Percentiles rank a stretch among this genome's conserved stretches.
Conservation (phyloP, 2,888 invertebrate species). For the Hyposoter dolosus region DNA sequence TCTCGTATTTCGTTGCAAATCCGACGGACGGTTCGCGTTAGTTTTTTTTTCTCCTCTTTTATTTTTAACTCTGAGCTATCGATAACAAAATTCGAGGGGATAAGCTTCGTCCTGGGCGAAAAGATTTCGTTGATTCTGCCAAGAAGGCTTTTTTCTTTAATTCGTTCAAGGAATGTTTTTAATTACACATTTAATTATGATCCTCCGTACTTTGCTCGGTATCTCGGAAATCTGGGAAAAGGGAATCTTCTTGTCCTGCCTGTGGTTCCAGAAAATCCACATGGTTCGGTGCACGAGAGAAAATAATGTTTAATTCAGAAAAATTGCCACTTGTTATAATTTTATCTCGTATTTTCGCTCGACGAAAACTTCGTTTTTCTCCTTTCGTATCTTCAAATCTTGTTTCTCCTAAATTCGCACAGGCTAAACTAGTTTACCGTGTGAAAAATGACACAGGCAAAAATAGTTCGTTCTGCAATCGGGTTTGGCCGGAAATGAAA, state of each 20-base stretch:
- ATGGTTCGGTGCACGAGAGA: neutral
- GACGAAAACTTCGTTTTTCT: no score
- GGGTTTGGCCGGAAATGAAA: neutral
- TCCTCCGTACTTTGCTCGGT: neutral
- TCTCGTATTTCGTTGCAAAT: constrained; percentile 51
- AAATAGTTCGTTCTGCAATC: neutral
- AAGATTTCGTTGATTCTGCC: constrained; percentile 48
- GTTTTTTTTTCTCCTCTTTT: constrained; percentile 6
- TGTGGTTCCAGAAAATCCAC: constrained; percentile 1
- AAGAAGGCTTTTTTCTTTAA: constrained; percentile 22
- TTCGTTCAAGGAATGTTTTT: constrained; percentile 61
- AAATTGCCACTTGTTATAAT: neutral
- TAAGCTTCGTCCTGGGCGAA: constrained; percentile 2
- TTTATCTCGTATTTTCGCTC: no score
- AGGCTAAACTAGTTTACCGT: neutral
- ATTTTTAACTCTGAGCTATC: constrained; percentile 5
- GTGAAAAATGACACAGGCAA: neutral
- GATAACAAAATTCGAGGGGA: constrained; percentile 52
- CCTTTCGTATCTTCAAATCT: no score
- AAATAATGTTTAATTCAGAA: neutral
- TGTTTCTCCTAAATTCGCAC: neutral
- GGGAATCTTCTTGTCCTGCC: neutral
- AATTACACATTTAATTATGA: constrained; percentile 40
- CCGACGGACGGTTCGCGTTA: constrained; percentile 53
- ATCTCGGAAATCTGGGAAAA: constrained; percentile 4